Conservation (phyloP, 1,140 invertebrate genomes). For the Drosophila sucinea region DNA sequence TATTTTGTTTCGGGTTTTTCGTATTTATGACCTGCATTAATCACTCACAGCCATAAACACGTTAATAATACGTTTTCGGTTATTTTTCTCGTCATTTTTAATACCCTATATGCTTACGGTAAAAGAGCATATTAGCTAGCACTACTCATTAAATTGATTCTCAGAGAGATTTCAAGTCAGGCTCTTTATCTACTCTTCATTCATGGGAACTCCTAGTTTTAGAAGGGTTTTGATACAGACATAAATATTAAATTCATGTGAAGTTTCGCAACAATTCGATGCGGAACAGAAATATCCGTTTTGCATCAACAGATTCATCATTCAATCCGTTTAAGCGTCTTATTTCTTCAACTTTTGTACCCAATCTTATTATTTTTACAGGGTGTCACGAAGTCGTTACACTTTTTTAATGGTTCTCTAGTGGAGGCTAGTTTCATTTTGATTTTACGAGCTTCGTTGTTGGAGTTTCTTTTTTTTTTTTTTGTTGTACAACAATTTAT, state of each 20-base stretch:
- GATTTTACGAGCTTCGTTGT: conserved; percentile 24
- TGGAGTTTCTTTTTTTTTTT: conserved; percentile 27
- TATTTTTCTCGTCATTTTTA: not conserved
- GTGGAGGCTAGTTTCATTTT: conserved; percentile 41
- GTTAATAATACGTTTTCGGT: conserved; percentile 60
- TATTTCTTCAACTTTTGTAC: too few relatives aligned
- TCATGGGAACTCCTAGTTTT: too few relatives aligned
- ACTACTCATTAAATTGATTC: too few relatives aligned
- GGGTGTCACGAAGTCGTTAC: not conserved
- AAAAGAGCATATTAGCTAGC: not conserved
- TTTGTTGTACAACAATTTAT: conserved; percentile 63
- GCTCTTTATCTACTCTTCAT: too few relatives aligned
- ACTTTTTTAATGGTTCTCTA: not conserved
- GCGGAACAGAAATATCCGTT: too few relatives aligned
- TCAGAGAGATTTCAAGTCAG: too few relatives aligned
- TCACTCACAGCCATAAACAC: conserved; percentile 53
- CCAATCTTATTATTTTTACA: not conserved
- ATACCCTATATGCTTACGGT: not conserved
- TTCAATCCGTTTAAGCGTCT: too few relatives aligned
- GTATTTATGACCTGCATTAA: conserved; percentile 68
- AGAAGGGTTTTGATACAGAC: too few relatives aligned
- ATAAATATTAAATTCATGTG: too few relatives aligned
- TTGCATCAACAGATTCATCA: too few relatives aligned
- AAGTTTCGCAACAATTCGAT: too few relatives aligned
- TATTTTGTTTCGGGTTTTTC: conserved; percentile 61